Evolutionary conservation across 2,113 vertebrate species (phyloP), one percentile per base, ranked within the genome.

Genomic region (Delphinus delphis): DNA sequence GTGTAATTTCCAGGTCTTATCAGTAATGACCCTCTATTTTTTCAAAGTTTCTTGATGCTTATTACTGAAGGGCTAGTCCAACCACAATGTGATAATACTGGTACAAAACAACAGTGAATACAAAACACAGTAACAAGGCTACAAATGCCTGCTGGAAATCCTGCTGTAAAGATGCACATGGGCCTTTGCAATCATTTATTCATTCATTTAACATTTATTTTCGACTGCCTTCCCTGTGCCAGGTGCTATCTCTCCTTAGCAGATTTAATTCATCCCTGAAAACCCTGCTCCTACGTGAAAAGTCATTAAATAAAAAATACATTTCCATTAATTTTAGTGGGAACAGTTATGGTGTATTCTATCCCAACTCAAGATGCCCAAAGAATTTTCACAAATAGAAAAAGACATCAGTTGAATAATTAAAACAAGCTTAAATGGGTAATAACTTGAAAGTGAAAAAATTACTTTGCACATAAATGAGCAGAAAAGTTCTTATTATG

Each of bases 271-370:
- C 7, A 89, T 73, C 53, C 58, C n/a, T 53, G 21, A 74, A 86
- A 95, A 81, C n/a, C 11, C 21, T 81, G 23, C 67, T 55, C n/a
- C 36, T 41, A 60, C 90, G 25, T 70, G 12, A 97, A 90, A 86
- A 83, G 53, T 65, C 44, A 88, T 70, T 83, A 94, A 91, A 58
- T 88, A 36, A 87, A 93, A 95, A 90, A 50, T 50, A 90, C n/a
- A 76, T 58, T 84, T 67, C 58, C 33, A 88, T 67, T 94, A 82
- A 79, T 91, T 88, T 93, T 71, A 91, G 55, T 33, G 11, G 41
- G 3, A 93, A 87, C 38, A 89, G 21, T 68, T 88, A 70, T 63
- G 67, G 31, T 93, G 1, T 9, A 55, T 73, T 73, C 53, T n/a
- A 92, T 73, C 10, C 44, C 38, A 88, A 73, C 21, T 74, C 21